Base-by-base conservation (phyloP, 2,888 invertebrate genomes). In the Andrena marginata region DNA sequence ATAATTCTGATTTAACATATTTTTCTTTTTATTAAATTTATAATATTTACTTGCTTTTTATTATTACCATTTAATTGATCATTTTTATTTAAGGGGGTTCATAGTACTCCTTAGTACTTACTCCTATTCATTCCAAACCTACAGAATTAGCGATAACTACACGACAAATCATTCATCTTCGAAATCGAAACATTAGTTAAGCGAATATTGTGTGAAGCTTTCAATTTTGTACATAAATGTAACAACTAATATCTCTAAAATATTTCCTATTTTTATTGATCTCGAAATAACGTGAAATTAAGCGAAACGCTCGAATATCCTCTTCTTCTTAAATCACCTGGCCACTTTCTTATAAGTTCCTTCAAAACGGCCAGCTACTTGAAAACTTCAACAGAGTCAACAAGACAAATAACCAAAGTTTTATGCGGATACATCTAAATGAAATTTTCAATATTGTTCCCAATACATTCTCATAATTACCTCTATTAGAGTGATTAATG, bases 401-500 rank as follows among this genome's bases (percentile, higher is more conserved):
- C n/a, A 72, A 54, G 72, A 64, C 35, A 54, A 63, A 72, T 51
- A 72, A 8, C 62, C 23, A 42, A 63, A 73, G 51, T 73, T 73
- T 54, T 20, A 26, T 51, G 20, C 10, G 35, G 48, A 70, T 29
- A 59, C 31, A 29, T 70, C 56, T 16, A 70, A 48, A 20, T 13
- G 35, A 59, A 20, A 20, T 59, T 31, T 60, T 42, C 59, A 70
- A 20, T 48, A 70, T 70, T 60, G 35, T 48, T 59, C 29, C 59
- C 42, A 48, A 70, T 70, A 60, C 29, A n/a, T 59, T 60, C 48
- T 59, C 59, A 42, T 70, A 59, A 70, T 70, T 59, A n/a, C 48
- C 42, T n/a, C 29, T 42, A 48, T 42, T 70, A 70, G 13, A 59
- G 48, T 70, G 69, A 70, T 70, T 70, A 59, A 70, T 70, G 59